Percentiles rank a stretch among this genome's conserved stretches.
Evolutionary conservation across 2,797 vertebrate genomes (phyloP).

Genomic region (Avahi laniger): DNA sequence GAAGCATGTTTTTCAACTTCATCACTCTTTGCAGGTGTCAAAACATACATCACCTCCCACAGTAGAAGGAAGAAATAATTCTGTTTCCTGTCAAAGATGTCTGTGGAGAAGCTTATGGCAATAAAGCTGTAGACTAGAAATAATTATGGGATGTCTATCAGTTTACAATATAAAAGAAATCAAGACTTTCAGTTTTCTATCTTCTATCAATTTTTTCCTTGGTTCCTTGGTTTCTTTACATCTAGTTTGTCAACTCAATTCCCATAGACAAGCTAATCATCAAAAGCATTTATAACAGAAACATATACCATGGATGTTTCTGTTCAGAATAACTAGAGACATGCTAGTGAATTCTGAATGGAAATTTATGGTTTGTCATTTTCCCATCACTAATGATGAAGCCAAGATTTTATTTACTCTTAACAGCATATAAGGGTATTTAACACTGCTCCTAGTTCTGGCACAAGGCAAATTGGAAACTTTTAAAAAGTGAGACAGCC

Average conservation of each 20-base stretch:
- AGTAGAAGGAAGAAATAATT: neutral
- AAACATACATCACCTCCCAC: slow-evolving; percentile 1
- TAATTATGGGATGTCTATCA: slow-evolving; percentile 59
- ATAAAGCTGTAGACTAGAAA: slow-evolving; percentile 38
- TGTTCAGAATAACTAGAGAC: slow-evolving; percentile 1
- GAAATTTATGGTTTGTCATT: neutral
- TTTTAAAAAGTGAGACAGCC: neutral
- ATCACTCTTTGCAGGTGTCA: slow-evolving; percentile 56
- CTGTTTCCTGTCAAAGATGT: slow-evolving; percentile 46
- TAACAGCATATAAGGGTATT: neutral
- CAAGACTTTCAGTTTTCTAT: neutral
- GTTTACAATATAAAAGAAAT: slow-evolving; percentile 40
- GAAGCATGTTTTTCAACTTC: slow-evolving; percentile 49
- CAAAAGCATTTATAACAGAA: neutral
- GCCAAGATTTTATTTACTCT: slow-evolving; percentile 7
- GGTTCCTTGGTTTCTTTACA: neutral
- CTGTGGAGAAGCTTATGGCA: neutral
- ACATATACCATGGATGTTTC: neutral
- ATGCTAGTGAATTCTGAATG: neutral
- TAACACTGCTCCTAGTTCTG: neutral
- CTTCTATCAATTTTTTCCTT: neutral
- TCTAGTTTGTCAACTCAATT: slow-evolving; percentile 37
- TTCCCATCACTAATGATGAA: neutral
- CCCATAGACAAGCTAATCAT: neutral
- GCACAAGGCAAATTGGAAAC: neutral